Conservation (phyloP, 2,113 vertebrate genomes). For the Strigops habroptila region DNA sequence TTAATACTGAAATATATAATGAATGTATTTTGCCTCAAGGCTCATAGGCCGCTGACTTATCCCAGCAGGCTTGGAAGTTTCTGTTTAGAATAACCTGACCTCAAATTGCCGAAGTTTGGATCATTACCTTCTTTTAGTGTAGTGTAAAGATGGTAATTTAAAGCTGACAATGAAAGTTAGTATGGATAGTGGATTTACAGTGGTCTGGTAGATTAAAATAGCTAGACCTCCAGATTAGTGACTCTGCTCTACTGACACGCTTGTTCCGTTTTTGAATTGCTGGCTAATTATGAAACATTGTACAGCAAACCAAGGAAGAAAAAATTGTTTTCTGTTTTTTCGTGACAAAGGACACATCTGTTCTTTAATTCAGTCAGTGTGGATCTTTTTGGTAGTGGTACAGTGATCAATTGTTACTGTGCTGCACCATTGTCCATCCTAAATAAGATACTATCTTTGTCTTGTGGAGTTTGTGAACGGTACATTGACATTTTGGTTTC, state of each 20-base stretch:
- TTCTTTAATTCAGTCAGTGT: constrained; percentile 37
- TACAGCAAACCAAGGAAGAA: background rate
- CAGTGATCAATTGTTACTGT: constrained; percentile 55
- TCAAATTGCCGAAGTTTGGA: background rate
- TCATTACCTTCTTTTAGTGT: background rate
- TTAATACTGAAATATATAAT: accelerated
- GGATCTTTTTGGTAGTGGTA: constrained; percentile 7
- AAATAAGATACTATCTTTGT: constrained; percentile 34
- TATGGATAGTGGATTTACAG: background rate
- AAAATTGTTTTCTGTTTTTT: constrained; percentile 32
- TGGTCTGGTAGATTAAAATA: background rate
- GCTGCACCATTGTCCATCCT: constrained; percentile 45
- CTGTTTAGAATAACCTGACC: background rate
- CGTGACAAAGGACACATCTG: constrained; percentile 56
- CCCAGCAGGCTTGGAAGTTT: background rate
- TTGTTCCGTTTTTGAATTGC: background rate
- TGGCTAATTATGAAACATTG: background rate
- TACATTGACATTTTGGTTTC: background rate
- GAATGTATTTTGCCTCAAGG: background rate
- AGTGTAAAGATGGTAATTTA: background rate
- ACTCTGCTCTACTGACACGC: background rate
- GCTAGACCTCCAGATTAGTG: background rate
- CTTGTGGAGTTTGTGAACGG: background rate
- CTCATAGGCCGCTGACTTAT: background rate
- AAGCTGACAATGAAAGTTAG: background rate